Percentiles rank a stretch among this genome's conserved stretches.
Evolutionary conservation across 2,888 invertebrate species (phyloP).

Genomic region (Drosophila quasianomalipes): DNA sequence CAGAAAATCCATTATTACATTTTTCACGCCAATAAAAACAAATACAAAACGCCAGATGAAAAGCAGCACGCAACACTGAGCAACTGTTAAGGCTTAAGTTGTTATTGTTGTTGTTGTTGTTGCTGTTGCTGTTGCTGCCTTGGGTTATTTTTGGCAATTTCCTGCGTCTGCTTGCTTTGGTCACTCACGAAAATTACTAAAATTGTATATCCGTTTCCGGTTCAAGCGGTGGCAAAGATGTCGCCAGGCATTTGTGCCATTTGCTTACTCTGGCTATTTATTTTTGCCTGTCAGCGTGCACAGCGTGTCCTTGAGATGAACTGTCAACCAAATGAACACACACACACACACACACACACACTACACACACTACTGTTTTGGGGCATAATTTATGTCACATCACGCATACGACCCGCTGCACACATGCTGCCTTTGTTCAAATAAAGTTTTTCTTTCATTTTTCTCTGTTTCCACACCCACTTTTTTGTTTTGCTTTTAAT

Average conservation of each 20-base stretch:
- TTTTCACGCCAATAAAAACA: constrained; percentile 81
- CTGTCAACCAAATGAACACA: constrained; percentile 3
- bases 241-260: constrained; percentile 46
- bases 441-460: constrained; percentile 14
- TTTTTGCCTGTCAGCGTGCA: constrained; percentile 37
- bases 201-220: constrained; percentile 79
- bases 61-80: constrained; percentile 40
- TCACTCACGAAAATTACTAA: constrained; percentile 75
- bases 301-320: constrained; percentile 38
- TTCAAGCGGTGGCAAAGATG: constrained; percentile 46
- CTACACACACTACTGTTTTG: constrained; percentile 13
- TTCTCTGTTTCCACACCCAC: constrained; percentile 20
- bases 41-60: constrained; percentile 62
- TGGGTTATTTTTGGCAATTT: constrained; percentile 65
- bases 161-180: constrained; percentile 51
- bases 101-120: constrained; percentile 26
- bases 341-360: background rate
- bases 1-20: constrained; percentile 72
- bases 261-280: constrained; percentile 54
- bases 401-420: constrained; percentile 61
- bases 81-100: constrained; percentile 56
- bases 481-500: constrained; percentile 16
- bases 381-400: constrained; percentile 67
- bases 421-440: constrained; percentile 38
- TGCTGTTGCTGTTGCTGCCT: constrained; percentile 15